These are phyloP conservation scores for Cyprinodon tularosa DNA, from an alignment of 2,113 vertebrate species.

Conservation along the genomic window DNA sequence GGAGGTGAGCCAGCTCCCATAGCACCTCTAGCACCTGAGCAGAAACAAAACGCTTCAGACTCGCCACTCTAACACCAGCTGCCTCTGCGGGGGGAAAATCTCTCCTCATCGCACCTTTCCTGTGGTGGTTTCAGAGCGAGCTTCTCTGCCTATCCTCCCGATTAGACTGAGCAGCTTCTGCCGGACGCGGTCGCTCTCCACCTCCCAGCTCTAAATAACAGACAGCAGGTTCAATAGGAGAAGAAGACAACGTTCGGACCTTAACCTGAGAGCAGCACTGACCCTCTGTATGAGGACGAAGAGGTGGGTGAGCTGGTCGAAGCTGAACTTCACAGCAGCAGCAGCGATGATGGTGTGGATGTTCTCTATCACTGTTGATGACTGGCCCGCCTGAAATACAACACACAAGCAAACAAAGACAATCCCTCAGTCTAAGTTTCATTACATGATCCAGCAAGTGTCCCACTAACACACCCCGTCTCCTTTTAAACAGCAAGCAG, in stretches of 20 bases:
- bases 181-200: conserved; percentile 92
- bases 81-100: neutral
- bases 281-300: conserved; percentile 99
- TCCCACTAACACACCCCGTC: neutral
- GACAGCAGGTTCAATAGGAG: no score
- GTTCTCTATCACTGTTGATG: conserved; percentile 98
- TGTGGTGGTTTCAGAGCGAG: conserved; percentile 93
- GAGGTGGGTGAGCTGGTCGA: conserved; percentile 96
- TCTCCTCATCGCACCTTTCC: conserved; percentile 84
- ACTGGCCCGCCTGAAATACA: conserved; percentile 89
- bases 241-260: no score
- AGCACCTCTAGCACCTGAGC: conserved; percentile 94
- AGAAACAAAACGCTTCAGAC: conserved; percentile 14
- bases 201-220: conserved; percentile 92
- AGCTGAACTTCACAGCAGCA: conserved; percentile 96
- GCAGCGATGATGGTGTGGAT: conserved; percentile 98
- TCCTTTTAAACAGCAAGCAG: no score
- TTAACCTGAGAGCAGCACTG: conserved; percentile 8
- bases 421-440: neutral
- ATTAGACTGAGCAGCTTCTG: conserved; percentile 97
- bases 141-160: conserved; percentile 94
- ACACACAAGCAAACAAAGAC: neutral
- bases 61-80: neutral
- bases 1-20: conserved; percentile 97
- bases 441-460: neutral